Evolutionary conservation across 2,888 invertebrate species (phyloP), one percentile per base, ranked within the genome.

Genomic region (Heliconius cydno): DNA sequence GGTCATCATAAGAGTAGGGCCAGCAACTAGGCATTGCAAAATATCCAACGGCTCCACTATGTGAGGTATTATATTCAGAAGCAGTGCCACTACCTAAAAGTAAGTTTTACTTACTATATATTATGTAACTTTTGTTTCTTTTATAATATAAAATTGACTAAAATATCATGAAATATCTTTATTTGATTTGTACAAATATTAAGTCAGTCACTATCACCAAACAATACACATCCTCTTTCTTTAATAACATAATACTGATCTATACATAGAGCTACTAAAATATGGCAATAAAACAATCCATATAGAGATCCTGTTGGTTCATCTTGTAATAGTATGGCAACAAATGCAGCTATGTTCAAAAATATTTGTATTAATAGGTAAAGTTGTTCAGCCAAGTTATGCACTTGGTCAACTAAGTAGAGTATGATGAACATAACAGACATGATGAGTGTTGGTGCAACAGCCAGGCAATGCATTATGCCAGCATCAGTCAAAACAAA

Each of bases 21-120:
- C 92, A 1, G 92, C 90, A 52, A 92, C 92, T 84, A 93, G 85
- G 86, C 94, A 94, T 82, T 90, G 89, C 81, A 88, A 86, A 65
- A 81, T 52, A 76, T 92, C 92, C 89, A 92, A 85, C 0, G 93
- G 92, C 46, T 87, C 88, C 91, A 94, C 92, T 83, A 94, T 89
- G 87, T 92, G 90, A 81, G 92, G 92, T 82, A 94, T 88, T 84
- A 94, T 86, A 90, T 89, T 92, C 88, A 94, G 92, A 82, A 94
- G 89, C 82, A 94, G 89, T 85, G 93, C 92, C 89, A 94, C 89
- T 90, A 92, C 93, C 94, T 94, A 94, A 91, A 94, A 94, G 87
- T 87, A 91, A 91, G 88, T 92, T 87, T 88, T 79, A 85, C 84
- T 85, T 82, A 70, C 81, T 86, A 60, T n/a, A 60, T 60, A n/a